Evolutionary conservation across 2,113 vertebrate genomes (phyloP).

Genomic region (Laterallus jamaicensis): DNA sequence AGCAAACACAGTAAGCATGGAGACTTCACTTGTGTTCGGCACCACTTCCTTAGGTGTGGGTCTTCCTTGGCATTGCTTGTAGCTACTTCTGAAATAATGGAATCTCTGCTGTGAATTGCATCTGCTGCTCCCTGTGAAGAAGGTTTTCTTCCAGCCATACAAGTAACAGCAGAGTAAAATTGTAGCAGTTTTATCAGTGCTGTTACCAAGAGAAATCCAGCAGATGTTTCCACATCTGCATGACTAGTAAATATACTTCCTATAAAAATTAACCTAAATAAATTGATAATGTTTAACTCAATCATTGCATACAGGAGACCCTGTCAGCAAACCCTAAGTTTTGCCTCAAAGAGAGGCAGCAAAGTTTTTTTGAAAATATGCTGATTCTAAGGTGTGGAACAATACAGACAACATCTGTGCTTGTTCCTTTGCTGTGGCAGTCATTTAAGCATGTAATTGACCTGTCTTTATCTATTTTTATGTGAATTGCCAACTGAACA

Average conservation of each 20-base stretch:
- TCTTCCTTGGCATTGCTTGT: not conserved
- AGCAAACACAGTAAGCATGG: not conserved
- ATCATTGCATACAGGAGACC: not conserved
- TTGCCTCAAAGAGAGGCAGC: not conserved
- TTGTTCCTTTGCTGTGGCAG: not conserved
- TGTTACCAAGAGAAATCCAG: not conserved
- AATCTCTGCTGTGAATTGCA: not conserved
- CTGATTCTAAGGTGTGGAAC: not conserved
- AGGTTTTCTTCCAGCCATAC: not conserved
- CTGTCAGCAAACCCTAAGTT: not conserved
- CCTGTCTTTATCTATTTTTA: not conserved
- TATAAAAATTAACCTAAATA: not conserved
- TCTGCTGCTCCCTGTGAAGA: not conserved
- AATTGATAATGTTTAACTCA: not conserved
- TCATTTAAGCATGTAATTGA: not conserved
- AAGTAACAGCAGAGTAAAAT: not conserved
- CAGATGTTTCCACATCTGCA: not conserved
- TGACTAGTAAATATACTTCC: not conserved
- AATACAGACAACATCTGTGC: not conserved
- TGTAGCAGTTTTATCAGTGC: not conserved
- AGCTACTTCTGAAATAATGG: not conserved
- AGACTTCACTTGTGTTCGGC: not conserved
- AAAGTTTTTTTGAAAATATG: not conserved
- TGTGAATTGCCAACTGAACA: not conserved
- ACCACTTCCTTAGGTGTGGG: not conserved